Evolutionary conservation across 2,113 vertebrate species (phyloP), one percentile per base, ranked within the genome.

Genomic region (Albula goreensis): DNA sequence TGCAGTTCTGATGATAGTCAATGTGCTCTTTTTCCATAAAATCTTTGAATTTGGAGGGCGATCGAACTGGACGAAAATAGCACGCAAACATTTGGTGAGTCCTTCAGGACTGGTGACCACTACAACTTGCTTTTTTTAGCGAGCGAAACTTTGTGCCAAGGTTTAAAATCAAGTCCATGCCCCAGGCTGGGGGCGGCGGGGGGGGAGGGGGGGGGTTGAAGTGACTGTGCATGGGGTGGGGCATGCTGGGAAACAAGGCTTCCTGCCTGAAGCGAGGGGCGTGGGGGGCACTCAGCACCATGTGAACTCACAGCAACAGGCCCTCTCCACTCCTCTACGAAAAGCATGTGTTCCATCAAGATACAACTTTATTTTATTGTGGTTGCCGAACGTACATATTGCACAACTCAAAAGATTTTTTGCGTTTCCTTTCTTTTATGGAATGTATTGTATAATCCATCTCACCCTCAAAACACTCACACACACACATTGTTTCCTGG

Each of bases 121-220:
- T 90, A 92, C 85, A 90, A 88, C 90, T 94, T 92, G 90, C 91
- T 92, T 91, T 94, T 94, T 94, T 81, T 93, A 94, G 92, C 92
- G 94, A 94, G 96, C 95, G 95, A 94, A 95, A 94, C 92, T 92
- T 94, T 80, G 93, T 93, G 93, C 95, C 93, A 94, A 95, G 91
- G 88, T 90, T 94, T 91, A 92, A 66, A 15, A 94, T 91, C 93
- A 94, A 93, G 94, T 89, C 84, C 12, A 92, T 87, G 93, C 92
- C 92, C 89, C 87, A 92, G 89, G 89, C 70, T n/a, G 8, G 70
- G 22, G 70, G 22, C 5, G 4, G 22, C 2, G 70, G 22, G 3
- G 5, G 19, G 25, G 70, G 22, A 10, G 4, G 22, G 10, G 70
- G 22, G 3, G 5, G 19, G 25, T n/a, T 25, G 8, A 31, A 25